Conservation (phyloP, 1,140 invertebrate species). For the Nephotettix cincticeps region DNA sequence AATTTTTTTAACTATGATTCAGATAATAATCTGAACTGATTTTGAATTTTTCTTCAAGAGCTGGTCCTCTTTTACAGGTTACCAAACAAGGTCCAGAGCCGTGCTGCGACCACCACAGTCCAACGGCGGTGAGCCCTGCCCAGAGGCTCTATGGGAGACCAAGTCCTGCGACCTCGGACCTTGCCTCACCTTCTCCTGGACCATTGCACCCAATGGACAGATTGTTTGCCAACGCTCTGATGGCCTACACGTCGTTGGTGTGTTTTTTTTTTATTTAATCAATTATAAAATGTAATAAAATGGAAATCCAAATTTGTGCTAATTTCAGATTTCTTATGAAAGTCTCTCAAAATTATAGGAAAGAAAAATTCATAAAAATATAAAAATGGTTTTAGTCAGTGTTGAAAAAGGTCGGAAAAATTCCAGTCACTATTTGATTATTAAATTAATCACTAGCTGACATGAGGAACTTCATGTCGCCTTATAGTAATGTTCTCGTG, state of each 20-base stretch:
- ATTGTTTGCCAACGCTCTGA: conserved; percentile 51
- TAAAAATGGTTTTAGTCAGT: no score
- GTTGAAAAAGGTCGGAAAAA: no score
- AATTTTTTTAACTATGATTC: no score
- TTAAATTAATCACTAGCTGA: no score
- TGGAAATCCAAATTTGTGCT: no score
- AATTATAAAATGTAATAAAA: no score
- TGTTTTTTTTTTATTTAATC: conserved; percentile 28
- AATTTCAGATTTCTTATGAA: neutral
- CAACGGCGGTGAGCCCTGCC: conserved; percentile 45
- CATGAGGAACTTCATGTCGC: no score
- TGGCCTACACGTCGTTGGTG: conserved; percentile 50
- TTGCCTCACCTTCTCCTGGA: conserved; percentile 52
- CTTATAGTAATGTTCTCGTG: no score
- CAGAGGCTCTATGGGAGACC: conserved; percentile 51
- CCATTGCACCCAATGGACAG: conserved; percentile 41
- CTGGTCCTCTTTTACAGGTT: conserved; percentile 41
- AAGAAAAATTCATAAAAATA: neutral
- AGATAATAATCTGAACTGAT: no score
- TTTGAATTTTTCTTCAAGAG: no score
- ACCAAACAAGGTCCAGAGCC: conserved; percentile 50
- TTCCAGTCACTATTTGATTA: no score
- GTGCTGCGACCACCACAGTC: conserved; percentile 47
- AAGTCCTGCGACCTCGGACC: conserved; percentile 49
- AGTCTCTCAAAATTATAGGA: neutral